A percentile compares a stretch with the other conserved stretches of the same genome.
Conservation (phyloP, 2,888 invertebrate species). For the Athetis lepigone region DNA sequence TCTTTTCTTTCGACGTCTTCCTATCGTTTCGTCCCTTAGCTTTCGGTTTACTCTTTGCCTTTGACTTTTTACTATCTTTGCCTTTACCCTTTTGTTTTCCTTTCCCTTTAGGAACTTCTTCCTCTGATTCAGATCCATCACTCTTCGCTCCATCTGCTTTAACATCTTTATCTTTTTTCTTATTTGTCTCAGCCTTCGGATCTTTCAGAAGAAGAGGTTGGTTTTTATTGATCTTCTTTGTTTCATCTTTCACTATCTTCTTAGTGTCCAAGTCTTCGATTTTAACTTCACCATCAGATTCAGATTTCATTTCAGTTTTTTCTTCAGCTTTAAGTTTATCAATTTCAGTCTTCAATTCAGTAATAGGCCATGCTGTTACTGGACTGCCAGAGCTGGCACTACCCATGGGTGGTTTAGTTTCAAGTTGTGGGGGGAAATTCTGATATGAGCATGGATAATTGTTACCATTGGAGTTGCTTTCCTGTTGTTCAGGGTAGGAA, state of each 20-base stretch:
- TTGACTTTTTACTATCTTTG: slow-evolving; percentile 80
- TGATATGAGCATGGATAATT: slow-evolving; percentile 78
- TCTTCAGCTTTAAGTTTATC: slow-evolving; percentile 86
- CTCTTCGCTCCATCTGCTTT: slow-evolving; percentile 71
- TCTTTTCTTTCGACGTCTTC: slow-evolving; percentile 87
- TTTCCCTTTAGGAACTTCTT: slow-evolving; percentile 75
- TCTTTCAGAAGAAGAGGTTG: slow-evolving; percentile 66
- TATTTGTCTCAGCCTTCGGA: slow-evolving; percentile 61
- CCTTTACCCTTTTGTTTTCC: slow-evolving; percentile 76
- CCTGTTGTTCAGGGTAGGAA: slow-evolving; percentile 73
- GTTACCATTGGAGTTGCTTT: slow-evolving; percentile 70
- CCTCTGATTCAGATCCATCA: slow-evolving; percentile 80
- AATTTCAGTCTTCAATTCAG: slow-evolving; percentile 85
- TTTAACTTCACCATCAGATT: slow-evolving; percentile 89
- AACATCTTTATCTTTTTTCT: slow-evolving; percentile 68
- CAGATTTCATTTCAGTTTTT: slow-evolving; percentile 86
- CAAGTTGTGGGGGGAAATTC: slow-evolving; percentile 77
- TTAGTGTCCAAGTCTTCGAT: slow-evolving; percentile 88
- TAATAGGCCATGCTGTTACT: slow-evolving; percentile 84
- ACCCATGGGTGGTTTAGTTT: slow-evolving; percentile 83
- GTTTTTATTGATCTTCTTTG: slow-evolving; percentile 68
- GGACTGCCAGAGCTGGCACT: slow-evolving; percentile 83
- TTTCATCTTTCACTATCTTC: slow-evolving; percentile 84
- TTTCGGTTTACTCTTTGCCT: slow-evolving; percentile 80
- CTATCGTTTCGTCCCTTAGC: slow-evolving; percentile 86